These are phyloP conservation scores for Leptestheria dahalacensis DNA, from an alignment of 1,140 invertebrate species.

Conservation along the genomic window DNA sequence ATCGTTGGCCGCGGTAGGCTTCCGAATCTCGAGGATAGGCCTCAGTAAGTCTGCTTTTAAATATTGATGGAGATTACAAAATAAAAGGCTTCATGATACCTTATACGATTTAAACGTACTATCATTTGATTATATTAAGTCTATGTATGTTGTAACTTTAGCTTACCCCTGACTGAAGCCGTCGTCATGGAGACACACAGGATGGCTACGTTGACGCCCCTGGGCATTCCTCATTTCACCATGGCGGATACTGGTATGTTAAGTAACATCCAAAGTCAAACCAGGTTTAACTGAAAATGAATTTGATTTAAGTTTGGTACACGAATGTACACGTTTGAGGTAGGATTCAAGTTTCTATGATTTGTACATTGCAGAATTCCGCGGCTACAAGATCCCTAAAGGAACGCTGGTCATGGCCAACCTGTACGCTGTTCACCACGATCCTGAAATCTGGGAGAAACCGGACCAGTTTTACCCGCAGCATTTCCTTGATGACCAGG, in stretches of 20 bases:
- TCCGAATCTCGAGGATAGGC: slow-evolving; percentile 57
- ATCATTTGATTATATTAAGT: too few relatives aligned
- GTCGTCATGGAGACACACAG: not conserved
- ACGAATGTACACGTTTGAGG: too few relatives aligned
- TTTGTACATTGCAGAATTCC: not conserved
- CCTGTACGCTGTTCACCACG: not conserved
- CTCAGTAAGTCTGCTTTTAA: not conserved
- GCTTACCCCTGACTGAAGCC: not conserved
- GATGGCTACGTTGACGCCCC: not conserved
- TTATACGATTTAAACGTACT: too few relatives aligned
- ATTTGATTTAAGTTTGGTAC: too few relatives aligned
- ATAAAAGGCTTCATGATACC: too few relatives aligned
- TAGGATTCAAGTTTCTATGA: too few relatives aligned
- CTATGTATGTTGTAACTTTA: too few relatives aligned
- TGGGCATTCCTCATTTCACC: not conserved
- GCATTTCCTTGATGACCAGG: not conserved
- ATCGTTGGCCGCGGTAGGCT: slow-evolving; percentile 62
- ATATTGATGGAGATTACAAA: too few relatives aligned
- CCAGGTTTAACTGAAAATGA: too few relatives aligned
- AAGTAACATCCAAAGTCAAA: not conserved
- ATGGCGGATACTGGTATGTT: not conserved
- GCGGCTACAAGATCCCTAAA: not conserved
- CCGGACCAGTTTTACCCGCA: not conserved
- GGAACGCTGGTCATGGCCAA: not conserved
- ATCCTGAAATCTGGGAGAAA: not conserved